Base-by-base conservation (phyloP, 2,888 invertebrate species). In the Agonopterix subpropinquella region DNA sequence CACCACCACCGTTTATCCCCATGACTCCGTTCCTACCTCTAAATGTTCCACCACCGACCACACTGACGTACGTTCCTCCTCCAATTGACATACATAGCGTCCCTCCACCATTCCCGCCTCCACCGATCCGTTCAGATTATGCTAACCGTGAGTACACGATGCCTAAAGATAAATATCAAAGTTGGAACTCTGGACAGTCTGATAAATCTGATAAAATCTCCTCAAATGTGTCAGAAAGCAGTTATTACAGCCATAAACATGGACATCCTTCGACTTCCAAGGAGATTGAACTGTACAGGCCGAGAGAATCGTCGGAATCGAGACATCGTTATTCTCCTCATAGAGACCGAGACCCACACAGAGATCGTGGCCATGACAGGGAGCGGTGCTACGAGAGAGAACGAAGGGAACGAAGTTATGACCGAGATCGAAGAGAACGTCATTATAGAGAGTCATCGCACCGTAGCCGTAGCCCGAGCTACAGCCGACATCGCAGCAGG, bases 391-490 rank as follows among this genome's bases (percentile, higher is more conserved):
- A 60, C 13, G 59, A 59, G 39, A 66, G 62, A 52, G 59, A 69
- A 37, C 56, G 52, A 48, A 62, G 61, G 47, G 57, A 55, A 35
- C 57, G 58, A 28, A 44, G 52, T 43, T 59, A 60, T 28, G 59
- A 59, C 37, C 65, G 62, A 51, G 59, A 69, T 36, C 56, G 52
- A 48, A 62, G 61, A 47, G 57, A 55, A 35, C 57, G 58, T 10
- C 39, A 55, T 43, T 55, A 62, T 47, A 51, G 51, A 35, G 61
- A 62, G 39, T 45, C 75, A 8, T 69, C 66, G 55, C 59, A 57
- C 42, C 65, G 64, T 52, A 45, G 46, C n/a, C 11, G 37, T 10
- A 48, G 65, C 45, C 66, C 63, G 13, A 80, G 78, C 55, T 74
- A 75, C 5, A 70, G 68, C 56, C 43, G 63, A 52, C 53, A 53